Evolutionary conservation across 92 coral and sea anemone genomes (phyloP).

Genomic region (Plumapathes pennacea): DNA sequence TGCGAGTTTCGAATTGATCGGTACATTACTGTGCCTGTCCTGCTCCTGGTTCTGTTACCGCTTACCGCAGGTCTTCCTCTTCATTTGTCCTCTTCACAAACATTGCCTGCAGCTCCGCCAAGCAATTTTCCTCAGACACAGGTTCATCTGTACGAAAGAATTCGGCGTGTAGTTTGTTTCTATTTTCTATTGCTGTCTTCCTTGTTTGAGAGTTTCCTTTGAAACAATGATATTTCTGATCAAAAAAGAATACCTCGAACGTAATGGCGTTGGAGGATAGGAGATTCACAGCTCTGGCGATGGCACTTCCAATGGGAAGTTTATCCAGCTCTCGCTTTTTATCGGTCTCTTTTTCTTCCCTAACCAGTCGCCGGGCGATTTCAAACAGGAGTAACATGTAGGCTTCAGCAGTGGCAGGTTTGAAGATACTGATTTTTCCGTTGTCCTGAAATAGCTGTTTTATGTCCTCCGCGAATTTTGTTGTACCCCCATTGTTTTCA

Average conservation of each 20-base stretch:
- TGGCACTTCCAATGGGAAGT: constrained; percentile 31
- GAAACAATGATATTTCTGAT: constrained; percentile 8
- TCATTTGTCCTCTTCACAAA: too few relatives aligned
- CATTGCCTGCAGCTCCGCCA: neutral
- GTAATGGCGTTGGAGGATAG: neutral
- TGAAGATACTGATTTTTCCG: neutral
- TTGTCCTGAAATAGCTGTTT: neutral
- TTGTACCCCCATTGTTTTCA: neutral
- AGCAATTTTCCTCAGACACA: too few relatives aligned
- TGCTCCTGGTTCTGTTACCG: too few relatives aligned
- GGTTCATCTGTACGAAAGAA: too few relatives aligned
- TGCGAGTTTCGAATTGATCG: too few relatives aligned
- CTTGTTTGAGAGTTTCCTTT: neutral
- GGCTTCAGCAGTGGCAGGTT: constrained; percentile 4
- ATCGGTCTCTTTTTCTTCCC: neutral
- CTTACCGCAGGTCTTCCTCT: too few relatives aligned
- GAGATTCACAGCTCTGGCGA: constrained; percentile 1
- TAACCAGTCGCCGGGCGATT: constrained; percentile 21
- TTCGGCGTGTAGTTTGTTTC: too few relatives aligned
- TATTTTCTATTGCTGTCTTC: neutral
- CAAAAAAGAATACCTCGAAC: neutral
- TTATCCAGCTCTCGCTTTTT: neutral
- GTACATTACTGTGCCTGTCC: too few relatives aligned
- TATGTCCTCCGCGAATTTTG: neutral
- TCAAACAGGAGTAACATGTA: constrained; percentile 29